Evolutionary conservation across 1,140 invertebrate genomes (phyloP), one percentile per base, ranked within the genome.

Genomic region (Orchestia grillus): DNA sequence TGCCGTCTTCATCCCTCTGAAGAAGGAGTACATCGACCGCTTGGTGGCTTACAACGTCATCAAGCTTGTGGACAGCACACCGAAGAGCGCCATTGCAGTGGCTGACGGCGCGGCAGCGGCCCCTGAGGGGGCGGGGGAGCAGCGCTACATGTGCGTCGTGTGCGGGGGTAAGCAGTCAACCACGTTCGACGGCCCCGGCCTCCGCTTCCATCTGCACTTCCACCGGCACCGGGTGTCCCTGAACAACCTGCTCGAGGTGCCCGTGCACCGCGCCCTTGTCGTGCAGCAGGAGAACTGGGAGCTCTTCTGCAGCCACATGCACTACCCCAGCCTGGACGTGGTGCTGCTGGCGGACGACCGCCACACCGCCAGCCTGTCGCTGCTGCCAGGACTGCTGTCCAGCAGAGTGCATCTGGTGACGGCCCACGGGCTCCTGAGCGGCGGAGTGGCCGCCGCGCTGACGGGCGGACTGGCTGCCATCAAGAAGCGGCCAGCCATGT

Each of bases 391-490:
- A 11, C 41, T 44, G 6, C 41, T 90, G 43, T 42, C 43, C 88
- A 90, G 8, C 92, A 94, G 92, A 77, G 92, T 47, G 36, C 92
- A 94, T n/a, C n/a, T 94, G 92, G 92, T 94, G 8, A 94, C 92
- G 0, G 44, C 44, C 44, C 92, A 11, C 11, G 43, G 43, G 8
- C 92, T 94, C 4, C 92, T 94, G 8, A 90, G 36, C 41, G 88
- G n/a, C 4, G 88, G n/a, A 4, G 88, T 42, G 8, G 41, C 41
- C 8, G 43, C 41, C 28, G 43, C 43, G 4, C 41, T 90, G 4
- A 28, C 43, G 11, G 41, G 88, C 28, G 44, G 92, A 40, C 44
- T 94, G 43, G 40, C 43, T 6, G 92, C 44, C 44, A 40, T 94
- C 43, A 44, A 45, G 88, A 91, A 91, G 41, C 88, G 19, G 6